These are phyloP conservation scores for Clarias macrocephalus DNA, from an alignment of 2,113 vertebrate genomes.

Conservation along the genomic window DNA sequence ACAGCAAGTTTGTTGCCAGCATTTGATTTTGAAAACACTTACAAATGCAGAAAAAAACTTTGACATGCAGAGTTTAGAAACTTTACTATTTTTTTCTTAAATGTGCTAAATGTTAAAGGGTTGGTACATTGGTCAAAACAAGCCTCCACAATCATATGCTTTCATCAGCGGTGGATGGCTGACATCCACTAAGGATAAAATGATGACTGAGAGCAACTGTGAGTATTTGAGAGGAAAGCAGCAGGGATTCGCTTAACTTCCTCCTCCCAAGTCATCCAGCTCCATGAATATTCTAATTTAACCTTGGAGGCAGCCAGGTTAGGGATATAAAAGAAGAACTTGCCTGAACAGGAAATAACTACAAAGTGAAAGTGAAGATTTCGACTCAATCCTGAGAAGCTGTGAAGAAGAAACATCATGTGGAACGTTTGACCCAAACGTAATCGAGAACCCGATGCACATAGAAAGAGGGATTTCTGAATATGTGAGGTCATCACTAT, in stretches of 20 bases:
- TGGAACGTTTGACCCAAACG: neutral
- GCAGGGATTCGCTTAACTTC: constrained; percentile 16
- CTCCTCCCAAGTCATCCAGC: constrained; percentile 1
- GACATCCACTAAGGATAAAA: constrained; percentile 5
- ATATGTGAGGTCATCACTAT: neutral
- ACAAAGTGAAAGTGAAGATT: constrained; percentile 20
- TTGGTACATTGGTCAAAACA: constrained; percentile 10
- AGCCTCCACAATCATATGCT: constrained; percentile 17
- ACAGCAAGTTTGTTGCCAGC: neutral
- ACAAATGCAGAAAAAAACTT: neutral
- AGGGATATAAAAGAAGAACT: constrained; percentile 25
- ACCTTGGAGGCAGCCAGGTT: constrained; percentile 33
- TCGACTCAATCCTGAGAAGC: neutral
- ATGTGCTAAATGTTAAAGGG: neutral
- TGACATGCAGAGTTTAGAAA: neutral
- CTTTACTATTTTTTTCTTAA: no score
- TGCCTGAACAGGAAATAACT: constrained; percentile 35
- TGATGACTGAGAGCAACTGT: constrained; percentile 16
- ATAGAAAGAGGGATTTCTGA: neutral
- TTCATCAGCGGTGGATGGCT: constrained; percentile 7
- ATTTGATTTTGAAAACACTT: neutral
- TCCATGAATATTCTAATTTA: constrained; percentile 48
- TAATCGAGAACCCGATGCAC: constrained; percentile 2
- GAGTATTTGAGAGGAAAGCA: constrained; percentile 7
- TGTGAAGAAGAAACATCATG: neutral